phyloP scores from a whole-genome alignment of 35 echinoderm and acorn worm genomes.

The Nesometra sesokonis region DNA sequence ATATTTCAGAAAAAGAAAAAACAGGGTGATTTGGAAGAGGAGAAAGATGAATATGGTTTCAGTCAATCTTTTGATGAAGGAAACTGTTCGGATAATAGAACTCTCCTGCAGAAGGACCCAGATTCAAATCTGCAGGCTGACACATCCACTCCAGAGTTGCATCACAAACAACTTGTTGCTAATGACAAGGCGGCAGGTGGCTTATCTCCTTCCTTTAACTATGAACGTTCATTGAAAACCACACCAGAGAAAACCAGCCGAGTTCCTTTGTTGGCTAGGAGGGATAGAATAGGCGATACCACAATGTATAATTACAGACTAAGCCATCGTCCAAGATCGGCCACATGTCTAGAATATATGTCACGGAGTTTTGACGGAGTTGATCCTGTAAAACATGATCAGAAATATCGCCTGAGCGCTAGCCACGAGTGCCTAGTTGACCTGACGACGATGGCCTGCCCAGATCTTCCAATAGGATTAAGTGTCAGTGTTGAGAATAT shows the following conservation, averaged over 20 bases:
- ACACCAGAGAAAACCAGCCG: background rate
- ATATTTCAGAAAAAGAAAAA: conserved; percentile 6
- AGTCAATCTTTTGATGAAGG: background rate
- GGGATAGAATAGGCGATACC: background rate
- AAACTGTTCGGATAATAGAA: background rate
- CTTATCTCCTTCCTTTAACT: background rate
- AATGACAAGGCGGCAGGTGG: background rate
- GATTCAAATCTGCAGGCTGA: no score
- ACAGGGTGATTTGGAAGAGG: background rate
- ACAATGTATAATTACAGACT: background rate
- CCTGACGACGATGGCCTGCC: background rate
- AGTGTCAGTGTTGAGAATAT: background rate
- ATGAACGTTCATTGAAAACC: background rate
- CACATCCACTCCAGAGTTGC: background rate
- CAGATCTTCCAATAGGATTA: background rate
- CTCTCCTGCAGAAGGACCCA: background rate
- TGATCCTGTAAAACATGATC: background rate
- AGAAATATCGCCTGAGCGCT: background rate
- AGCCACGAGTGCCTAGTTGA: background rate
- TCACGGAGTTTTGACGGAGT: background rate
- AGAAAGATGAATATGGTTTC: background rate
- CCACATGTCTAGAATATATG: background rate
- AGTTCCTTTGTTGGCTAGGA: background rate
- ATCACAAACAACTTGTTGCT: background rate
- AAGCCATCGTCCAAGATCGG: background rate